Evolutionary conservation across 2,113 vertebrate species (phyloP), one percentile per base, ranked within the genome.

Genomic region (Engraulis encrasicolus): DNA sequence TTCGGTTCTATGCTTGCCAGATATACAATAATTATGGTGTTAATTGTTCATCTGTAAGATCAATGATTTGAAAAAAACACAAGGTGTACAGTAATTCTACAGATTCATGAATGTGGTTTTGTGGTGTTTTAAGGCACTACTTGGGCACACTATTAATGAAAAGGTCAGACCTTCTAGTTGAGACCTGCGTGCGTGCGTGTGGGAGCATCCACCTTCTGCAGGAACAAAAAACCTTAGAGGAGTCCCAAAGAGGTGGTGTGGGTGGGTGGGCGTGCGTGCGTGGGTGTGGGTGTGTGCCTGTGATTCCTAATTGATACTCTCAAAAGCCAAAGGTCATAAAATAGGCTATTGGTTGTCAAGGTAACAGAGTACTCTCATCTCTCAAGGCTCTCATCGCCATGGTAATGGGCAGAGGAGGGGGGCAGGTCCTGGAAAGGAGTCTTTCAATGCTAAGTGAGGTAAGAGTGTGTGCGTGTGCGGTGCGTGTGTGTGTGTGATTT

Each of bases 321-420:
- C n/a, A 19, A 0, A 84, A 27, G 78, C 87, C 82, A 49, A 15
- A 84, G 74, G 78, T 58, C 71, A 78, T 85, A 79, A 81, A 78
- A 87, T n/a, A 81, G 83, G 77, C 27, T 78, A 66, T 78, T 6
- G n/a, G 88, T 92, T 88, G 90, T 90, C 88, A 92, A 87, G 86
- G 88, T 87, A 91, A 90, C 91, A 23, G 48, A 81, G 80, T 87
- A 48, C 88, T 84, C 66, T 48, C 19, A 27, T 45, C 88, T 84
- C 66, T 48, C 19, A 27, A 12, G 86, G 85, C 90, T 27, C 80
- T 86, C 87, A 78, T 83, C 79, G 49, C 82, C 82, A 90, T 92
- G 88, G 85, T 15, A 61, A 92, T 87, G 18, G 18, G 14, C 36
- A 79, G 80, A 86, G 79, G 83, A 36, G 58, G 27, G 14, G 23